These are phyloP conservation scores for Drosophila parvula DNA, from an alignment of 1,140 invertebrate genomes.

Conservation along the genomic window DNA sequence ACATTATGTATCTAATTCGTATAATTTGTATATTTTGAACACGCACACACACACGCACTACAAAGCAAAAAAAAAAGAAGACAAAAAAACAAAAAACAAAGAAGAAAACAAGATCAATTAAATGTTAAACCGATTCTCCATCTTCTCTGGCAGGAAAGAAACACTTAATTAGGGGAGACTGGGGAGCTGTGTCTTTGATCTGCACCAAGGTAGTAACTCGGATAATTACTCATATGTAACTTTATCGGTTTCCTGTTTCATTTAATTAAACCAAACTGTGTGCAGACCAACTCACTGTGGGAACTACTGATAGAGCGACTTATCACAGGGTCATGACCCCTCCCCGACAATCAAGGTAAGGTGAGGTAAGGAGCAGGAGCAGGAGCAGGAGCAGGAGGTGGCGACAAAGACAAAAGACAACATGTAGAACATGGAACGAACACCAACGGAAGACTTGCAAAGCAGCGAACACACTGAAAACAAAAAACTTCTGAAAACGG, in stretches of 20 bases:
- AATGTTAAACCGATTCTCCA: constrained; percentile 14
- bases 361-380: background rate
- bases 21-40: constrained; percentile 28
- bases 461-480: constrained; percentile 44
- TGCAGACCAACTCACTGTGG: constrained; percentile 3
- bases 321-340: background rate
- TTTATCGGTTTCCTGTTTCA: background rate
- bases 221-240: background rate
- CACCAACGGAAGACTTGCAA: constrained; percentile 54
- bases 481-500: constrained; percentile 22
- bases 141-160: constrained; percentile 1
- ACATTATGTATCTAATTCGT: constrained; percentile 34
- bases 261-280: background rate
- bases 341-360: constrained; percentile 3
- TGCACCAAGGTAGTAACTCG: background rate
- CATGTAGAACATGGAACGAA: constrained; percentile 45
- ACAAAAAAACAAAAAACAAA: background rate
- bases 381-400: background rate
- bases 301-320: background rate
- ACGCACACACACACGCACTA: constrained; percentile 47
- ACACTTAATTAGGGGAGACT: constrained; percentile 9
- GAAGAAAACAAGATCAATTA: constrained; percentile 18
- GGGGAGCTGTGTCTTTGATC: background rate
- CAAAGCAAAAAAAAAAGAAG: constrained; percentile 9
- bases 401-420: constrained; percentile 22